Evolutionary conservation across 2,797 vertebrate genomes (phyloP), one percentile per base, ranked within the genome.

Genomic region (Delichon dasypus): DNA sequence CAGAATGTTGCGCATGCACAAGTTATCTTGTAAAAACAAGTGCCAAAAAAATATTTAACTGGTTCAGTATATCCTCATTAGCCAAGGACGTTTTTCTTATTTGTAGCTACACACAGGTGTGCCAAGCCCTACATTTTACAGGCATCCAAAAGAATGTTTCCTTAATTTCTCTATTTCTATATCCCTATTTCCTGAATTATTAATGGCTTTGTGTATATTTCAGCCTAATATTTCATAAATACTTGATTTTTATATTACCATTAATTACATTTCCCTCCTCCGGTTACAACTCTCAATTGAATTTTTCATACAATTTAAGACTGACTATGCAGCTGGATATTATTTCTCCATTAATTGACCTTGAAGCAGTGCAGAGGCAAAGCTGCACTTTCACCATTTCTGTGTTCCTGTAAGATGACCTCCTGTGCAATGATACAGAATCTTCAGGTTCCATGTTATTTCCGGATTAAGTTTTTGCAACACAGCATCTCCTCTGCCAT

Each of bases 341-440:
- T 88, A 61, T 89, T 61, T 67, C 64, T 25, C 79, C 76, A 58
- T 70, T 93, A 92, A 93, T 9, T 95, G 94, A 95, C 81, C 93
- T 93, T 96, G 96, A 95, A 92, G 77, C 75, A 93, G 67, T 44
- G 90, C 95, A 95, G 94, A 94, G 62, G 60, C 91, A 88, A 94
- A 95, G 68, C 5, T 85, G 92, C 90, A 89, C 68, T 90, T 95
- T 79, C 94, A 88, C 82, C 51, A 81, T 13, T 67, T 38, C 90
- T 90, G 68, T 68, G 79, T 48, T 79, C 70, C 93, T 95, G 90
- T 94, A 95, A 96, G 47, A 84, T 20, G n/a, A 96, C 65, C 94
- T 91, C 71, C 67, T 47, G 71, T 16, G 70, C 64, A 90, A 64
- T 6, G 0, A 86, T 4, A 54, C 64, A 80, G 86, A n/a, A 71